Evolutionary conservation across 92 coral and sea anemone species (phyloP).

Genomic region (Porites rus): DNA sequence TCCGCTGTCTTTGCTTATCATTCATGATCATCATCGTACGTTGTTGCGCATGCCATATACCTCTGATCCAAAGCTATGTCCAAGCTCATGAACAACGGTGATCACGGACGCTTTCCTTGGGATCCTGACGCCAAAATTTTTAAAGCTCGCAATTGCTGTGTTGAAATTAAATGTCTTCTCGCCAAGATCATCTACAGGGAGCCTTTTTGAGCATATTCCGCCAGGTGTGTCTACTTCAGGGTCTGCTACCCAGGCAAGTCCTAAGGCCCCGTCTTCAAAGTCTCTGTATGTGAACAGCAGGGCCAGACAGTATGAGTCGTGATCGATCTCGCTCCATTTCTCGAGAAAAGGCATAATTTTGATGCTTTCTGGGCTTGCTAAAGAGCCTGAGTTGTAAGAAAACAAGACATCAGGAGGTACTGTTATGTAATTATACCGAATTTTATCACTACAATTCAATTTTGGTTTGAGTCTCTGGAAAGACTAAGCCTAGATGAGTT

Average conservation of each 20-base stretch:
- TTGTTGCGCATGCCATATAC: slow-evolving; percentile 26
- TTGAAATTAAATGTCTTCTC: slow-evolving; percentile 68
- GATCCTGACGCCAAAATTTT: slow-evolving; percentile 68
- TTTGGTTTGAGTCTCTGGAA: background rate
- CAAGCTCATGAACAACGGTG: slow-evolving; percentile 87
- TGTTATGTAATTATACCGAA: too few relatives aligned
- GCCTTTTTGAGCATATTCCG: slow-evolving; percentile 87
- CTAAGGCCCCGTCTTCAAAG: slow-evolving; percentile 81
- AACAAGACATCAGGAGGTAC: background rate
- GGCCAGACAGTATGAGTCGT: slow-evolving; percentile 84
- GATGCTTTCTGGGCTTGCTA: slow-evolving; percentile 27
- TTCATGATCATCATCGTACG: background rate
- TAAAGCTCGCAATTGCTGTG: slow-evolving; percentile 81
- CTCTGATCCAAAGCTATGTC: slow-evolving; percentile 92
- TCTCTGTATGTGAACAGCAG: slow-evolving; percentile 87
- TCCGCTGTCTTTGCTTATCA: too few relatives aligned
- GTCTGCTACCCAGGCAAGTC: slow-evolving; percentile 92
- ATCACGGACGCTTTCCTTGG: slow-evolving; percentile 75
- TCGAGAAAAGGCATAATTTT: slow-evolving; percentile 52
- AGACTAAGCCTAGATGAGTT: background rate
- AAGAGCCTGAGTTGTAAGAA: slow-evolving; percentile 14
- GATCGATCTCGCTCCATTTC: slow-evolving; percentile 88
- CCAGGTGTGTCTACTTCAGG: slow-evolving; percentile 45
- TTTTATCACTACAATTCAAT: background rate
- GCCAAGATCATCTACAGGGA: slow-evolving; percentile 23